Evolutionary conservation across 2,113 vertebrate species (phyloP).

Genomic region (Tympanuchus pallidicinctus): DNA sequence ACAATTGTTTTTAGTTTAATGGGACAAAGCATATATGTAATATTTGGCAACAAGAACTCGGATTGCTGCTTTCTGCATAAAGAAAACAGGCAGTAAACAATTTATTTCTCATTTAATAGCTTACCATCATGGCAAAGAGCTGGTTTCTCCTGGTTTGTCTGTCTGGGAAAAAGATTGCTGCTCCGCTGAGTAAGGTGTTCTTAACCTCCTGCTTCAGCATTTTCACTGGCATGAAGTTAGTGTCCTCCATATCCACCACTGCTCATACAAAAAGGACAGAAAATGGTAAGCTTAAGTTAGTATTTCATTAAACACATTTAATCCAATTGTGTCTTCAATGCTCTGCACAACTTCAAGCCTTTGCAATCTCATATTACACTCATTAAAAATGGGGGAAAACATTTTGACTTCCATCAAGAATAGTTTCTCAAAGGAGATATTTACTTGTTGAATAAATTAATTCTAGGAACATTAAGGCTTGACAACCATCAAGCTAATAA

Average conservation of each 20-base stretch:
- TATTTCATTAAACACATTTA: not conserved
- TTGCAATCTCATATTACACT: not conserved
- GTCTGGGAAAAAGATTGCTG: slow-evolving; percentile 95
- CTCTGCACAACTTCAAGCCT: not conserved
- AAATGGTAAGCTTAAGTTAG: not conserved
- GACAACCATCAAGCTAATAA: not conserved
- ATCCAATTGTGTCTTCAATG: not conserved
- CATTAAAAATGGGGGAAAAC: not conserved
- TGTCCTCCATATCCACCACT: slow-evolving; percentile 89
- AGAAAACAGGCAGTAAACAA: not conserved
- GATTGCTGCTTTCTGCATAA: slow-evolving; percentile 3
- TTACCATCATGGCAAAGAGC: slow-evolving; percentile 96
- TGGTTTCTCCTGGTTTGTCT: slow-evolving; percentile 87
- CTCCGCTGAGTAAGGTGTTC: slow-evolving; percentile 91
- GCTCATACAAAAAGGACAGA: slow-evolving; percentile 51
- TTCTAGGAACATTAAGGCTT: not conserved
- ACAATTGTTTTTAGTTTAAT: not conserved
- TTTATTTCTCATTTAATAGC: not conserved
- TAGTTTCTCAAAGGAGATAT: not conserved
- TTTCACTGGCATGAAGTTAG: slow-evolving; percentile 77
- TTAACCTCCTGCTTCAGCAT: slow-evolving; percentile 88
- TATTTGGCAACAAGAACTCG: not conserved
- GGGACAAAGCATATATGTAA: not conserved
- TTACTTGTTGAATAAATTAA: not conserved
- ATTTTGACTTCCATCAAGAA: not conserved